Base-by-base conservation (phyloP, 2,797 vertebrate species). In the Bovichtus variegatus region DNA sequence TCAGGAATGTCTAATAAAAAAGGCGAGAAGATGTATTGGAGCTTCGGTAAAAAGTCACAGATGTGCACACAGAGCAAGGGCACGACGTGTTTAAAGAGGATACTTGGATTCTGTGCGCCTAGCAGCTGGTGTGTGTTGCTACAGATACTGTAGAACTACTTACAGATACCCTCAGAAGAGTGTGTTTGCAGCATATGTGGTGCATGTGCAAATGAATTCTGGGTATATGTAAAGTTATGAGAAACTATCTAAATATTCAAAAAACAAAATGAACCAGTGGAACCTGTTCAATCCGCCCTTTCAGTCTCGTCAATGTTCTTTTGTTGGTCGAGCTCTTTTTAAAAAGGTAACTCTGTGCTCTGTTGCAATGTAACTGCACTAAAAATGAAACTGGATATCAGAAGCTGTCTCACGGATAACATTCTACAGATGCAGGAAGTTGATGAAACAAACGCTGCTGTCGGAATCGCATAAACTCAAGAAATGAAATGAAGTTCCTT, bases 391-490 rank as follows among this genome's bases (percentile, higher is more conserved):
- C 15, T 40, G 21, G 9, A 19, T 65, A 47, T 78, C 38, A 38
- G 43, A 50, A 59, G 64, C 7, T 50, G 25, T 59, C 25, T 47
- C 44, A 49, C 67, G 66, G 29, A 74, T 74, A 72, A 61, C 41
- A 53, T 65, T 49, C 38, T 5, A 54, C 21, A 71, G 51, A 74
- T 43, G 11, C 31, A 64, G 21, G 55, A 27, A 60, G 41, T 60
- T 19, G 46, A 73, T 66, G 53, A 53, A 78, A 69, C 27, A 71
- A 71, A 53, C 23, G 53, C 66, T 50, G 58, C 41, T 15, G 31
- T 40, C 9, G 2, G 34, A 27, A 61, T 27, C 6, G 3, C 31
- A 62, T 2, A 21, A 59, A 8, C 10, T 23, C 9, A 29, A 43
- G 9, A 59, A 64, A 54, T 47, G 12, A 2, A 44, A 49, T 43